Evolutionary conservation across 2,797 vertebrate species (phyloP).

Genomic region (Scarus forsteni): DNA sequence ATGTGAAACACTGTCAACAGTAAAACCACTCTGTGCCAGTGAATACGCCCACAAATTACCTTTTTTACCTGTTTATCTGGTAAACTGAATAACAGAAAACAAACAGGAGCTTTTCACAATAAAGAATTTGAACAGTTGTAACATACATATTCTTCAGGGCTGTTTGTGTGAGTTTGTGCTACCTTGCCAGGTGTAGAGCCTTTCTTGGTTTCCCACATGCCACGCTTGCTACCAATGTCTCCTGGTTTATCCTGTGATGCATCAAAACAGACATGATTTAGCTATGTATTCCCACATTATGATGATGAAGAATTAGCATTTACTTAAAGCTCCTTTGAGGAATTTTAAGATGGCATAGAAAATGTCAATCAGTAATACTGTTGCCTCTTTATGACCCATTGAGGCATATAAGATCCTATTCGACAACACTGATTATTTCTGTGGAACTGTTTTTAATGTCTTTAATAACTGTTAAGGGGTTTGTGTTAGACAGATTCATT

Average conservation of each 20-base stretch:
- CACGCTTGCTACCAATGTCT: conserved; percentile 91
- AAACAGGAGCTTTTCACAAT: conserved; percentile 36
- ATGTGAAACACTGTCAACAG: conserved; percentile 19
- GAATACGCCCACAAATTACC: conserved; percentile 46
- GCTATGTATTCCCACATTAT: too few relatives aligned
- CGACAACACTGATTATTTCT: too few relatives aligned
- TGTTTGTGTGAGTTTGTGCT: conserved; percentile 34
- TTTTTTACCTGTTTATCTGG: conserved; percentile 49
- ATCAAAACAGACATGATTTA: conserved; percentile 2
- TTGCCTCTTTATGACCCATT: too few relatives aligned
- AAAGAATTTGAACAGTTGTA: background rate
- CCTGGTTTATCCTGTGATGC: conserved; percentile 89
- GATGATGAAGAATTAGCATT: too few relatives aligned
- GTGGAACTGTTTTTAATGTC: too few relatives aligned
- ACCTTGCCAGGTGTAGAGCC: conserved; percentile 85
- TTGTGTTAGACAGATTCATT: too few relatives aligned
- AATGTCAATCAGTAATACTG: too few relatives aligned
- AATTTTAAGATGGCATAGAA: too few relatives aligned
- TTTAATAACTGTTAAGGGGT: too few relatives aligned
- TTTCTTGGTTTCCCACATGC: conserved; percentile 95
- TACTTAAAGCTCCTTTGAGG: too few relatives aligned
- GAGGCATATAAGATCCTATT: too few relatives aligned
- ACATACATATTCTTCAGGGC: background rate
- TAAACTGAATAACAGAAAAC: conserved; percentile 60
- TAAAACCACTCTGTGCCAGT: conserved; percentile 29